Evolutionary conservation across 2,797 vertebrate species (phyloP), one percentile per base, ranked within the genome.

Genomic region (Spondyliosoma cantharus): DNA sequence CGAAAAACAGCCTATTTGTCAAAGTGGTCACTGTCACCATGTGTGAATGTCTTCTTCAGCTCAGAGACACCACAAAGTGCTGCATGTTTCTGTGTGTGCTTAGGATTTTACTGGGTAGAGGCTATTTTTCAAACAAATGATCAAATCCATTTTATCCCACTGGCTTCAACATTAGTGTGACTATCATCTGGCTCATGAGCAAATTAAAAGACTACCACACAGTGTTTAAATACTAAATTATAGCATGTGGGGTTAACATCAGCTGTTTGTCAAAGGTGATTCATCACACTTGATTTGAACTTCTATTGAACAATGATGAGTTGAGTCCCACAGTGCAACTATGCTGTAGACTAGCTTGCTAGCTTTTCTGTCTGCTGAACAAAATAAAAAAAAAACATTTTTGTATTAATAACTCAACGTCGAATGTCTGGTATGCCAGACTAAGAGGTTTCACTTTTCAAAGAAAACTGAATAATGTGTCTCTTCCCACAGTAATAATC

Each of bases 71-170:
- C 19, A 49, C 29, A 50, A 4, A 56, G 25, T 37, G 29, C 22
- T 50, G 56, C n/a, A 50, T 53, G 32, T 27, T 16, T 81, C 9
- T n/a, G 7, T 53, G 25, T 45, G 62, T 56, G 43, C 43, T 48
- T 17, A 20, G 37, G n/a, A 69, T 45, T 43, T 65, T 32, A 48
- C 5, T 77, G 37, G 7, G 20, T 17, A 6, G n/a, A 54, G 20
- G 9, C 53, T 27, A 49, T 43, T 70, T 73, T 25, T 76, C 5
- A 65, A 42, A 59, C 48, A 65, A 75, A 60, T 64, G n/a, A 81
- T 81, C 46, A 63, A 76, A 60, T 60, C 20, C 9, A 64, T 74
- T 42, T 74, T 13, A 57, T 42, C 6, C 11, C 46, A 43, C 2
- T 20, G 9, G 45, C 25, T 61, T 62, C 13, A 29, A 49, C 76